Base-by-base conservation (phyloP, 2,113 vertebrate genomes). In the Perognathus longimembris region DNA sequence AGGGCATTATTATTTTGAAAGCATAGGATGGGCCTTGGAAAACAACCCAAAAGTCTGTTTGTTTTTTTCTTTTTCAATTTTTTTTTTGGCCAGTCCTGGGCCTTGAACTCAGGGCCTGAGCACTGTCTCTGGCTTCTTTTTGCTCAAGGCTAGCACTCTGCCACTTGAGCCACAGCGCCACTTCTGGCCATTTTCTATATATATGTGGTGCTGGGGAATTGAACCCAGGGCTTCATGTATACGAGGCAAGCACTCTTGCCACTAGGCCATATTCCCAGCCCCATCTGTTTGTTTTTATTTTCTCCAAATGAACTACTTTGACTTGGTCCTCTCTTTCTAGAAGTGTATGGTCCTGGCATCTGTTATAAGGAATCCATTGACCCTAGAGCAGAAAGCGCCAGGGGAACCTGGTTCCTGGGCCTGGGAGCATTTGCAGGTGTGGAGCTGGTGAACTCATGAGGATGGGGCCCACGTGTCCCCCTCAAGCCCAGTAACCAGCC, bases 361-460 rank as follows among this genome's bases (percentile, higher is more conserved):
- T 71, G 0, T 3, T 83, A 63, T 93, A 93, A 88, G 89, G 89
- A 84, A 88, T 78, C 24, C 38, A 67, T 64, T 20, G 24, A 69
- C 70, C 45, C 21, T 75, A 77, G 93, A 94, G 76, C 86, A 84
- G 28, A 67, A n/a, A 95, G 10, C 70, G 36, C 76, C 85, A 93
- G 86, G 83, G 75, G 50, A 18, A 54, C 17, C 89, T 93, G 32
- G 90, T 97, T 97, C 70, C 73, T 64, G 90, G 93, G 61, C 89
- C 34, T 61, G 77, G 17, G 17, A 86, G 82, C 96, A 71, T 59
- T 82, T 89, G 24, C 74, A 93, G 70, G 75, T 94, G 36, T 28
- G 2, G 85, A 94, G 88, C 75, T 69, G 24, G 40, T 94, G 92
- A 90, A 76, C 59, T 67, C 81, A 66, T 40, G 67, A 82, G 75